Evolutionary conservation across 2,888 invertebrate genomes (phyloP).

Genomic region (Steinernema scapterisci): DNA sequence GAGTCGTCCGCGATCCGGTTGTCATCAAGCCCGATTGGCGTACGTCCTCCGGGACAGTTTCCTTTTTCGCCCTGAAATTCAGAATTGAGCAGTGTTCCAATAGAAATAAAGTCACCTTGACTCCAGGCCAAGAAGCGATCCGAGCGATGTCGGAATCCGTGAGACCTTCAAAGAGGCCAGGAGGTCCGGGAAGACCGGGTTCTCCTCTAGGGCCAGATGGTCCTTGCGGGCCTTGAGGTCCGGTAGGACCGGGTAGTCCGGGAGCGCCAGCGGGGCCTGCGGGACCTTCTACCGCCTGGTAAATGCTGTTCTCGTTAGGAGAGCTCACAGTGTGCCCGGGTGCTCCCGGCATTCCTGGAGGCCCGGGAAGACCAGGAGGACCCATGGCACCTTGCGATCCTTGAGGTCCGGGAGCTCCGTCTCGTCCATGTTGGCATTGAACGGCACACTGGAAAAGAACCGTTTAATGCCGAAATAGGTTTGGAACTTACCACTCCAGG

Average conservation of each 20-base stretch:
- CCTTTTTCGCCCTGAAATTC: constrained; percentile 49
- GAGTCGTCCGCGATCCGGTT: not conserved
- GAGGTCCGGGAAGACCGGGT: constrained; percentile 39
- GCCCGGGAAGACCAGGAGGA: constrained; percentile 45
- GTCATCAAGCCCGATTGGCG: not conserved
- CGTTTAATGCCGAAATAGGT: not conserved
- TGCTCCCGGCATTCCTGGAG: constrained; percentile 55
- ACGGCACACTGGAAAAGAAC: constrained; percentile 43
- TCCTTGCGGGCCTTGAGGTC: constrained; percentile 34
- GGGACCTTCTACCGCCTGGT: not conserved
- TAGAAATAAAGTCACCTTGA: constrained; percentile 56
- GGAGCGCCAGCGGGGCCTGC: constrained; percentile 38
- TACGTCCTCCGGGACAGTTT: constrained; percentile 34
- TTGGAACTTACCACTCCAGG: constrained; percentile 50
- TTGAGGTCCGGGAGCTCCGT: constrained; percentile 39
- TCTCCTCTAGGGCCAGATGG: constrained; percentile 42
- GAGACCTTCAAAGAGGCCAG: constrained; percentile 50
- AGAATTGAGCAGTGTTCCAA: not conserved
- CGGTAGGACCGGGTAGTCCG: constrained; percentile 41
- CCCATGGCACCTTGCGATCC: constrained; percentile 31
- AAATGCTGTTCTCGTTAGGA: not conserved
- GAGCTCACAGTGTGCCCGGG: constrained; percentile 37
- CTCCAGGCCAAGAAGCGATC: constrained; percentile 60
- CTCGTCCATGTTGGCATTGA: constrained; percentile 40
- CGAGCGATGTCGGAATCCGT: constrained; percentile 60